Percentiles rank a stretch among this genome's conserved stretches.
phyloP scores from a whole-genome alignment of 2,888 invertebrate genomes.

The Parelbella ahira region DNA sequence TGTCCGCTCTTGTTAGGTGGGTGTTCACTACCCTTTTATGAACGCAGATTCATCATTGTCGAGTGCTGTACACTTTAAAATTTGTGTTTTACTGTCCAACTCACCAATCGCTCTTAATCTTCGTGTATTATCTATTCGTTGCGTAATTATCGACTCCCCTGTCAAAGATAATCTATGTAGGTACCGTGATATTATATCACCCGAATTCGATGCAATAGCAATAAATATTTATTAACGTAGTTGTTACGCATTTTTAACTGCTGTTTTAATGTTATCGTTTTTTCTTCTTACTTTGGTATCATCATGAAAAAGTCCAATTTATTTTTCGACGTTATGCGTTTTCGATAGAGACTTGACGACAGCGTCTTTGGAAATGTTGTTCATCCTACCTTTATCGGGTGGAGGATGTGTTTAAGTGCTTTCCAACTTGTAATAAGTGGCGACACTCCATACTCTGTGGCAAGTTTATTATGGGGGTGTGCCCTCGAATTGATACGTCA shows the following conservation, averaged over 20 bases:
- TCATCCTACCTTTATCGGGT: conserved; percentile 30
- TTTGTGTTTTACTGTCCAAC: conserved; percentile 4
- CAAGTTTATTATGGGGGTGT: conserved; percentile 32
- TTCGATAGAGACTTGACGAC: conserved; percentile 16
- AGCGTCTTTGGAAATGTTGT: conserved; percentile 28
- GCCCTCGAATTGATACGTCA: conserved; percentile 35
- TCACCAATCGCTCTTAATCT: conserved; percentile 16
- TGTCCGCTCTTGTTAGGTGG: conserved; percentile 43
- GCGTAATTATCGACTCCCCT: conserved; percentile 18
- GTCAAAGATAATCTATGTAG: conserved; percentile 1
- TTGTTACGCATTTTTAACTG: not conserved
- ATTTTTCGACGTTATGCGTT: conserved; percentile 1
- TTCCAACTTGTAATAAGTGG: conserved; percentile 25
- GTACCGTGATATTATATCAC: conserved; percentile 21
- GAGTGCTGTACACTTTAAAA: conserved; percentile 24
- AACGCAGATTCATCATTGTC: conserved; percentile 26
- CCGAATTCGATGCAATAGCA: no score
- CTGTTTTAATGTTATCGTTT: not conserved
- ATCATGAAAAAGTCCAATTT: conserved; percentile 8
- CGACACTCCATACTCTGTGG: conserved; percentile 20
- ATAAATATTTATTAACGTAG: no score
- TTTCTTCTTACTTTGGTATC: conserved; percentile 2
- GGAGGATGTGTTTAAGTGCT: conserved; percentile 27
- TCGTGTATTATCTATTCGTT: conserved; percentile 12
- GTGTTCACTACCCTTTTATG: conserved; percentile 33